Evolutionary conservation across 2,888 invertebrate species (phyloP).

Genomic region (Ceriagrion tenellum): DNA sequence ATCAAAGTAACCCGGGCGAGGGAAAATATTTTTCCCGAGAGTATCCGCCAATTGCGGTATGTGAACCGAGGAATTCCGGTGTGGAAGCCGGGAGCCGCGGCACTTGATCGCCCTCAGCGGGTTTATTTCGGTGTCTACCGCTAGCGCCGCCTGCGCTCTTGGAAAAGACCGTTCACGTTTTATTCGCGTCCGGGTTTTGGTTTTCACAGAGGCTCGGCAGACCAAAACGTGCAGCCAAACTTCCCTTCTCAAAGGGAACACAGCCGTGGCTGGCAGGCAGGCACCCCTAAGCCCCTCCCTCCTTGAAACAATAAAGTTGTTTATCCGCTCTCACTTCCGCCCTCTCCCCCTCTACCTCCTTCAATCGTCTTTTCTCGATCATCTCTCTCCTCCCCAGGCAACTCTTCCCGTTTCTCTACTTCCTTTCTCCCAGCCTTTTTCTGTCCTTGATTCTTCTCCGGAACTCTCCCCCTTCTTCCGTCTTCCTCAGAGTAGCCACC

Average conservation of each 20-base stretch:
- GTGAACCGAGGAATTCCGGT: no score
- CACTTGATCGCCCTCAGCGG: no score
- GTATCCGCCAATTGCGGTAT: no score
- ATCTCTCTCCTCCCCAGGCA: neutral
- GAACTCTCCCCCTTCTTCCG: neutral
- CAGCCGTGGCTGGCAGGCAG: neutral
- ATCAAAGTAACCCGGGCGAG: no score
- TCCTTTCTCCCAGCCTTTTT: neutral
- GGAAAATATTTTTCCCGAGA: no score
- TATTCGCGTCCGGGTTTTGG: neutral
- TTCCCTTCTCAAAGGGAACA: neutral
- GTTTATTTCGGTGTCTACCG: no score
- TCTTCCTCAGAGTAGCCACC: no score
- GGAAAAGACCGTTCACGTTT: neutral
- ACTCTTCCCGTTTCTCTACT: neutral
- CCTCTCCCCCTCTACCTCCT: neutral
- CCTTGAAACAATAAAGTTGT: constrained; percentile 18
- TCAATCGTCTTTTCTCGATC: neutral
- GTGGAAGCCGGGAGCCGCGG: no score
- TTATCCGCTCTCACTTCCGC: neutral
- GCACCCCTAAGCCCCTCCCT: neutral
- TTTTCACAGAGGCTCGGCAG: neutral
- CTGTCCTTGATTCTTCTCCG: neutral
- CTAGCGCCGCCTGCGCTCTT: neutral
- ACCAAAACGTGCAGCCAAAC: neutral